phyloP scores from a whole-genome alignment of 2,797 vertebrate genomes.

The Aplochiton taeniatus region DNA sequence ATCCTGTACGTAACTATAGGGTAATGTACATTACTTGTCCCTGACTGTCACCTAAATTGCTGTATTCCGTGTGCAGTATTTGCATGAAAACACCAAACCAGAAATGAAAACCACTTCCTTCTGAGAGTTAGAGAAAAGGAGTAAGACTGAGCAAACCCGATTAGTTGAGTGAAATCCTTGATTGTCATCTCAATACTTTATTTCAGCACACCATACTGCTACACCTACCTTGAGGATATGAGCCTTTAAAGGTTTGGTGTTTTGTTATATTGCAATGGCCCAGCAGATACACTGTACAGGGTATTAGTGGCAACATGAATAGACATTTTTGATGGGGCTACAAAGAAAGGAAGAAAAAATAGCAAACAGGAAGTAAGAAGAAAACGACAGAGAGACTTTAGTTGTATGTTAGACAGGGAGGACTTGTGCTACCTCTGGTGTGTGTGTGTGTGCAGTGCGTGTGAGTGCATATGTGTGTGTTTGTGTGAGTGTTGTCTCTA shows the following conservation, averaged over 20 bases:
- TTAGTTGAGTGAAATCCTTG: constrained; percentile 6
- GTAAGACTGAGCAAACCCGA: constrained; percentile 26
- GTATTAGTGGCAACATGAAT: constrained; percentile 54
- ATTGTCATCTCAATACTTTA: constrained; percentile 4
- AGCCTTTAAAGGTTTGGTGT: not conserved
- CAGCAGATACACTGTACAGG: constrained; percentile 48
- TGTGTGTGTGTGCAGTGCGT: constrained; percentile 25
- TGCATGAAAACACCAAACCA: constrained; percentile 18
- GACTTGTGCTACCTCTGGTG: constrained; percentile 32
- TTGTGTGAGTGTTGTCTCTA: constrained; percentile 16
- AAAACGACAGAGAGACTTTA: constrained; percentile 41
- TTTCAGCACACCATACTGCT: constrained; percentile 8
- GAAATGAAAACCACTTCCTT: constrained; percentile 60
- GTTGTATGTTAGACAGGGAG: constrained; percentile 16
- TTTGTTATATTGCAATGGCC: not conserved
- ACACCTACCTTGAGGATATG: not conserved
- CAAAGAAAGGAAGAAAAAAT: constrained; percentile 57
- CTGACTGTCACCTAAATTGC: constrained; percentile 15
- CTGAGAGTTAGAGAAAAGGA: not conserved
- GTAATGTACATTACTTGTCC: not conserved
- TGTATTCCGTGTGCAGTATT: not conserved
- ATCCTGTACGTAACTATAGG: too few species aligned
- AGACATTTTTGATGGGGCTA: constrained; percentile 47
- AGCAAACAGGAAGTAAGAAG: constrained; percentile 78
- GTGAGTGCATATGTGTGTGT: constrained; percentile 18